phyloP scores from a whole-genome alignment of 2,113 vertebrate genomes.

The Lichenostomus cassidix region DNA sequence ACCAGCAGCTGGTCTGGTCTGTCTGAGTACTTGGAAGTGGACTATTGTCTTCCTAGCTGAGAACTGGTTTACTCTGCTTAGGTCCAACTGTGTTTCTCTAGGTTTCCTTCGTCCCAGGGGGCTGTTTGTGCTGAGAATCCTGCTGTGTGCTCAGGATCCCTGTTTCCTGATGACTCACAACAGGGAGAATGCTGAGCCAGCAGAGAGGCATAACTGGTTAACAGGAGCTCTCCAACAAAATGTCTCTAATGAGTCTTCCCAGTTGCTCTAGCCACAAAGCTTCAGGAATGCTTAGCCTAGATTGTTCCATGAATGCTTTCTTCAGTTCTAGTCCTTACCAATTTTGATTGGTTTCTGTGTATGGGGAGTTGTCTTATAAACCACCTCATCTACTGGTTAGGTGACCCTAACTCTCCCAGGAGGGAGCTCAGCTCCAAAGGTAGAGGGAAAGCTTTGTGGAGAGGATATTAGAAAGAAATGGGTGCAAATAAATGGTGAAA shows the following conservation, averaged over 20 bases:
- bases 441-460: background rate
- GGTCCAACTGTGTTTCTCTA: background rate
- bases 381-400: background rate
- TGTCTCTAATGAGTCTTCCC: background rate
- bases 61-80: background rate
- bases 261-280: background rate
- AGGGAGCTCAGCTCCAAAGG: background rate
- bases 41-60: background rate
- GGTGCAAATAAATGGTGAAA: constrained; percentile 32
- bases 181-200: background rate
- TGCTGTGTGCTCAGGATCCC: background rate
- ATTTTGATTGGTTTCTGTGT: background rate
- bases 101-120: background rate
- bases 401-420: background rate
- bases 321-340: background rate
- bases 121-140: background rate
- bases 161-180: background rate
- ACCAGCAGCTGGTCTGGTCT: background rate
- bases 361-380: background rate
- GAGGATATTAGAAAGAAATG: background rate
- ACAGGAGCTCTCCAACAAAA: background rate
- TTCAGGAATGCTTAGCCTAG: background rate
- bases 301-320: background rate
- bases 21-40: background rate
- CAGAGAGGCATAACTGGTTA: background rate